Percentiles rank a stretch among this genome's conserved stretches.
These are phyloP conservation scores for Myotis findleyi DNA, from an alignment of 2,797 vertebrate species.

Conservation along the genomic window DNA sequence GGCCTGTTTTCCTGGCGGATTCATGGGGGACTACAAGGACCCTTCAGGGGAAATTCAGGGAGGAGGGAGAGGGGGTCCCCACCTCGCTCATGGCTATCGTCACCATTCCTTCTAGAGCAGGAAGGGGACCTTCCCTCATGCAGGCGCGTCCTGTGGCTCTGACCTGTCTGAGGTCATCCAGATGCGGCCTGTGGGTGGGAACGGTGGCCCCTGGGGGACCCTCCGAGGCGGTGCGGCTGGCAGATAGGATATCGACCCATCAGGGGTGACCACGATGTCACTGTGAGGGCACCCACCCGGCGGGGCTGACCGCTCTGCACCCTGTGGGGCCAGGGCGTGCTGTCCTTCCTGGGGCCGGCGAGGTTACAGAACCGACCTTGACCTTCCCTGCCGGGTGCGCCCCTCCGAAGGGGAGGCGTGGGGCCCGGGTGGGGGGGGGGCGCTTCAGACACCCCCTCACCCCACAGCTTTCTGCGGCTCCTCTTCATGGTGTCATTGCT, in stretches of 20 bases:
- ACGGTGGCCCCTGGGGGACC: accelerated
- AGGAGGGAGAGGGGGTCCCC: no score
- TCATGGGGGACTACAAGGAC: neutral
- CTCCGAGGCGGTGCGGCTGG: accelerated
- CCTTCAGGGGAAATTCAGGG: accelerated
- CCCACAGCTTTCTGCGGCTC: neutral
- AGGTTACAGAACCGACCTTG: neutral
- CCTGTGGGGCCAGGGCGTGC: no score
- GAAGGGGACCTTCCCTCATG: neutral
- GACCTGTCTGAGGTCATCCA: neutral
- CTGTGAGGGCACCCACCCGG: no score
- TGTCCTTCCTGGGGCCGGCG: neutral
- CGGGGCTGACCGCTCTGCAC: neutral
- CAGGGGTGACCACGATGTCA: accelerated
- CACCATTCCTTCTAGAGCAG: neutral
- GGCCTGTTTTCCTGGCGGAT: neutral
- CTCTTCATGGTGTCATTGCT: neutral
- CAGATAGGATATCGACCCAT: neutral
- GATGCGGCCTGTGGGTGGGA: neutral
- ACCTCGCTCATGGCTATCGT: neutral
- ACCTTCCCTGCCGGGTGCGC: neutral
- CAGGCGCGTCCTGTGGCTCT: neutral
- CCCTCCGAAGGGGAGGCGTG: neutral
- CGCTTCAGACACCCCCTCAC: neutral
- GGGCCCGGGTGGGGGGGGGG: neutral